A percentile compares a stretch with the other conserved stretches of the same genome.
phyloP scores from a whole-genome alignment of 1,140 invertebrate genomes.

The Battus philenor region DNA sequence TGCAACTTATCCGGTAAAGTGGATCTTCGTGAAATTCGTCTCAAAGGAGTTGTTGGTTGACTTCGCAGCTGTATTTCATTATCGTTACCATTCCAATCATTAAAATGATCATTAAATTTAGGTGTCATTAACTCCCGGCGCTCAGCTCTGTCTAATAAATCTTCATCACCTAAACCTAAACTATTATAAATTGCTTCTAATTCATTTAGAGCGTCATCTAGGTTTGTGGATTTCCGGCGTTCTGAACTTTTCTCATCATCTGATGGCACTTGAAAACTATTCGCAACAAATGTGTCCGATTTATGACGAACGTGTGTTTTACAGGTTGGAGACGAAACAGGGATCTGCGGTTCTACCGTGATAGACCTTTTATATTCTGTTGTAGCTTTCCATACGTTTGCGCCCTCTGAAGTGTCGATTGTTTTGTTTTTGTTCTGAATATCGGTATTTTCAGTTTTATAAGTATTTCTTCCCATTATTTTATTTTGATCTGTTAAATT shows the following conservation, averaged over 20 bases:
- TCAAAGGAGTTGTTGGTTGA: constrained; percentile 60
- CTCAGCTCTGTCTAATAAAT: constrained; percentile 86
- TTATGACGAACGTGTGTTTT: constrained; percentile 67
- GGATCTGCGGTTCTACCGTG: constrained; percentile 51
- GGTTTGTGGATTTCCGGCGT: constrained; percentile 82
- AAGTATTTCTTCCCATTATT: constrained; percentile 20
- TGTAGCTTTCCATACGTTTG: constrained; percentile 65
- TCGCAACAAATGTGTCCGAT: constrained; percentile 57
- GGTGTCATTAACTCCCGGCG: constrained; percentile 82
- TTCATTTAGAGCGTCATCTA: constrained; percentile 91
- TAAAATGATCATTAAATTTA: constrained; percentile 61
- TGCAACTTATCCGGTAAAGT: constrained; percentile 79
- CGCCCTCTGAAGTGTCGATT: constrained; percentile 53
- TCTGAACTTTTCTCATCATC: constrained; percentile 68
- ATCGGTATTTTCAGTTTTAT: constrained; percentile 33
- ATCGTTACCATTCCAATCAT: constrained; percentile 72
- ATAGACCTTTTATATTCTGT: constrained; percentile 63
- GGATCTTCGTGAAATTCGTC: constrained; percentile 51
- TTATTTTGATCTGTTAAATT: constrained; percentile 38
- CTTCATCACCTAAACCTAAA: constrained; percentile 87
- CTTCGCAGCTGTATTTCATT: constrained; percentile 58
- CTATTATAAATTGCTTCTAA: constrained; percentile 93
- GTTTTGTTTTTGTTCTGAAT: constrained; percentile 53
- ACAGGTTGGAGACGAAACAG: constrained; percentile 38
- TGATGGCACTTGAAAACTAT: constrained; percentile 48